Conservation (phyloP, 37 sponge, comb jelly and placozoan species). For the Chondrosia reniformis region DNA sequence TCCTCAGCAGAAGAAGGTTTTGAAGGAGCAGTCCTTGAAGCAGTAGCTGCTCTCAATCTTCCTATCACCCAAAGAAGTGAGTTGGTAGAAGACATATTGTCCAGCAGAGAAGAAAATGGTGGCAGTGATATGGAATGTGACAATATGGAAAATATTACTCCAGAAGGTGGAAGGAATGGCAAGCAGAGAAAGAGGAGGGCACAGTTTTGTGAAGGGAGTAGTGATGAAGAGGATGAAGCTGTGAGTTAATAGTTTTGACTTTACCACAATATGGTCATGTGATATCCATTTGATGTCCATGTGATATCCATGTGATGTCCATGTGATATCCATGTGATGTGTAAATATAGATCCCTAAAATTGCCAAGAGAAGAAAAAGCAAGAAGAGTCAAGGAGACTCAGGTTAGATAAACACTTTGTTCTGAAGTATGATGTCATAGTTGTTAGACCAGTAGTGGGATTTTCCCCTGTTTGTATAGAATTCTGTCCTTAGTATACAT, state of each 20-base stretch:
- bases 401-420: no score
- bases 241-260: no score
- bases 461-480: no score
- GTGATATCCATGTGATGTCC: no score
- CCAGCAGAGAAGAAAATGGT: conserved; percentile 5
- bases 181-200: conserved; percentile 25
- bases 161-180: neutral
- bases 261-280: no score
- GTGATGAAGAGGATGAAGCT: conserved; percentile 32
- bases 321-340: no score
- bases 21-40: conserved; percentile 3
- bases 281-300: no score
- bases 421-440: no score
- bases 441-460: no score
- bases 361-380: no score
- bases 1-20: conserved; percentile 6
- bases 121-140: neutral
- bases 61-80: neutral
- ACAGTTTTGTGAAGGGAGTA: conserved; percentile 38
- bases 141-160: conserved; percentile 6
- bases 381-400: no score
- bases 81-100: conserved; percentile 15
- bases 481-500: neutral
- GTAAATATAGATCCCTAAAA: no score
- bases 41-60: conserved; percentile 18